A percentile compares a stretch with the other conserved stretches of the same genome.
Conservation (phyloP, 2,113 vertebrate species). For the Centrocercus urophasianus region DNA sequence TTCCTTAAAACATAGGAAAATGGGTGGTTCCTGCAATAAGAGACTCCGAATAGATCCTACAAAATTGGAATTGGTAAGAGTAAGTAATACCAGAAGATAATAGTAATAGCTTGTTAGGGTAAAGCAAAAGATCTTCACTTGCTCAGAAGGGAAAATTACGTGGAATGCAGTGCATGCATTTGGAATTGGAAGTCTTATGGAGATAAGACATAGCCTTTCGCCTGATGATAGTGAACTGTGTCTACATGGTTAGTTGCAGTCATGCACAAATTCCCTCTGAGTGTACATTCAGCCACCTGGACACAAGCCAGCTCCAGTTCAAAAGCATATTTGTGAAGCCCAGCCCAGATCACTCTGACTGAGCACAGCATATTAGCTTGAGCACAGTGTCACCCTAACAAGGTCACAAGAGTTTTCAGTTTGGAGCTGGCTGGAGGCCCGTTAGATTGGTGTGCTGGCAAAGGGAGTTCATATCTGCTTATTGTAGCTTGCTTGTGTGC, state of each 20-base stretch:
- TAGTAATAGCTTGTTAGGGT: background rate
- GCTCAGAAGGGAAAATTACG: background rate
- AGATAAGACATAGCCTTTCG: background rate
- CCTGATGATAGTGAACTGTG: background rate
- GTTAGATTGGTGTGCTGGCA: background rate
- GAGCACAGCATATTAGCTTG: background rate
- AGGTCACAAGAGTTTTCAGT: conserved; percentile 30
- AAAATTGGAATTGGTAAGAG: background rate
- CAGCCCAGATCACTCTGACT: background rate
- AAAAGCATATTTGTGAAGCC: conserved; percentile 40
- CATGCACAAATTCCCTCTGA: background rate
- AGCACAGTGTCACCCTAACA: conserved; percentile 24
- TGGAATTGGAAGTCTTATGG: background rate
- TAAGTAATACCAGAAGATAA: background rate
- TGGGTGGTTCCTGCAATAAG: background rate
- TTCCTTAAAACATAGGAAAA: background rate
- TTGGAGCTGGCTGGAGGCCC: background rate
- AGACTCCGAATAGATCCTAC: background rate
- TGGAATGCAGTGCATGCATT: background rate
- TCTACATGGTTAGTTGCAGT: background rate
- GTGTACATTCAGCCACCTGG: background rate
- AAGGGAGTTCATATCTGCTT: background rate
- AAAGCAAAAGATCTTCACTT: background rate
- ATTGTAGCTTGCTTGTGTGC: rapidly evolving
- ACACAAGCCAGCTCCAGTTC: background rate